These are phyloP conservation scores for Scolopax mira DNA, from an alignment of 2,113 vertebrate species.

Conservation along the genomic window DNA sequence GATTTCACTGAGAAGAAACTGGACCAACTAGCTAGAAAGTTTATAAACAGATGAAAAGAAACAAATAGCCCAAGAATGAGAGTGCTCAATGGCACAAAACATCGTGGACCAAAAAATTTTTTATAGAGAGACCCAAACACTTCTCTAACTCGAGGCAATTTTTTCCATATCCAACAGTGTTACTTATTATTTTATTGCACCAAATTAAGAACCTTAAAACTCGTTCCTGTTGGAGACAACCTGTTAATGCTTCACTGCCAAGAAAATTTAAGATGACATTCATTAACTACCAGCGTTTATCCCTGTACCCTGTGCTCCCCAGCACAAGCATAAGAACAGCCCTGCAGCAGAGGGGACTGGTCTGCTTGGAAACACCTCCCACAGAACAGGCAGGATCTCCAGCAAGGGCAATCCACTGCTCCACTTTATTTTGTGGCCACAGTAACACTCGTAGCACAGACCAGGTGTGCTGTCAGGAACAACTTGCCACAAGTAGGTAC, in stretches of 20 bases:
- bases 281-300: neutral
- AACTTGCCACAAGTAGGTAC: neutral
- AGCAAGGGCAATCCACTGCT: neutral
- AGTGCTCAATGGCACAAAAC: neutral
- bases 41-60: neutral
- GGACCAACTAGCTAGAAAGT: neutral
- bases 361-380: neutral
- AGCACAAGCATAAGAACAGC: neutral
- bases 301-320: neutral
- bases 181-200: neutral
- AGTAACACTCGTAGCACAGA: neutral
- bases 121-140: rapidly evolving
- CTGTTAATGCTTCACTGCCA: neutral
- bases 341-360: neutral
- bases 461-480: neutral
- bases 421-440: neutral
- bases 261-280: neutral
- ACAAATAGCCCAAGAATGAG: neutral
- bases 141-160: neutral
- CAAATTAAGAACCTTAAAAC: neutral
- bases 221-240: neutral
- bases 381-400: neutral
- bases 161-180: neutral
- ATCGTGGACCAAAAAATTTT: neutral
- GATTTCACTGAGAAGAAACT: neutral